Evolutionary conservation across 2,888 invertebrate species (phyloP).

Genomic region (Lomographa bimaculata): DNA sequence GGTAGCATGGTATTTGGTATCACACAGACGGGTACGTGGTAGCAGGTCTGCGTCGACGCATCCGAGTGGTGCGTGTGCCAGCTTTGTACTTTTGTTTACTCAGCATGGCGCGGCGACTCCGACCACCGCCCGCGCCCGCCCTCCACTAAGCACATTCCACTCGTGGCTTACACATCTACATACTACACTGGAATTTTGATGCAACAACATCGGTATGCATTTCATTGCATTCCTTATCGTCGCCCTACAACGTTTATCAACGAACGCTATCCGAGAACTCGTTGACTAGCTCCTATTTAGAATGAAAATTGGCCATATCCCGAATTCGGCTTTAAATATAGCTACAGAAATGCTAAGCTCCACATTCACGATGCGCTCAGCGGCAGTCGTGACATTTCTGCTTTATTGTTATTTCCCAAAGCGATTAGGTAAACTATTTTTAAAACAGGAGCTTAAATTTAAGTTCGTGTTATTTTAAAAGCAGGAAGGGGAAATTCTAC

Average conservation of each 20-base stretch:
- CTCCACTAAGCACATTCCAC: constrained; percentile 50
- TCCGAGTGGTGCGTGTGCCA: constrained; percentile 53
- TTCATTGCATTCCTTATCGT: constrained; percentile 33
- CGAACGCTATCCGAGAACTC: constrained; percentile 3
- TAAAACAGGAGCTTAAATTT: constrained; percentile 64
- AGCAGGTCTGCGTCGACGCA: constrained; percentile 42
- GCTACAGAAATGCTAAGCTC: constrained; percentile 38
- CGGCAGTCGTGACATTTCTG: constrained; percentile 62
- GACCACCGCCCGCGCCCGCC: constrained; percentile 29
- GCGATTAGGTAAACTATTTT: constrained; percentile 66
- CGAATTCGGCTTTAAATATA: constrained; percentile 24
- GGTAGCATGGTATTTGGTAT: constrained; percentile 13
- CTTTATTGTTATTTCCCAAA: constrained; percentile 71
- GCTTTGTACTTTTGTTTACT: constrained; percentile 72
- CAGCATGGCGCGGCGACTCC: constrained; percentile 53
- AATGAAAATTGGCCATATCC: constrained; percentile 18
- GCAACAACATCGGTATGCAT: constrained; percentile 35
- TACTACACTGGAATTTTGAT: constrained; percentile 33
- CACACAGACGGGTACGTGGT: constrained; percentile 18
- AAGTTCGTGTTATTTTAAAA: constrained; percentile 70
- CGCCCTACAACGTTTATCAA: constrained; percentile 27
- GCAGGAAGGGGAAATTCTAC: constrained; percentile 70
- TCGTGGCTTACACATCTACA: constrained; percentile 45
- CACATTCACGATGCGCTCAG: constrained; percentile 40
- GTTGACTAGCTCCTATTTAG: constrained; percentile 10